Evolutionary conservation across 2,888 invertebrate species (phyloP).

Genomic region (Idaea aversata): DNA sequence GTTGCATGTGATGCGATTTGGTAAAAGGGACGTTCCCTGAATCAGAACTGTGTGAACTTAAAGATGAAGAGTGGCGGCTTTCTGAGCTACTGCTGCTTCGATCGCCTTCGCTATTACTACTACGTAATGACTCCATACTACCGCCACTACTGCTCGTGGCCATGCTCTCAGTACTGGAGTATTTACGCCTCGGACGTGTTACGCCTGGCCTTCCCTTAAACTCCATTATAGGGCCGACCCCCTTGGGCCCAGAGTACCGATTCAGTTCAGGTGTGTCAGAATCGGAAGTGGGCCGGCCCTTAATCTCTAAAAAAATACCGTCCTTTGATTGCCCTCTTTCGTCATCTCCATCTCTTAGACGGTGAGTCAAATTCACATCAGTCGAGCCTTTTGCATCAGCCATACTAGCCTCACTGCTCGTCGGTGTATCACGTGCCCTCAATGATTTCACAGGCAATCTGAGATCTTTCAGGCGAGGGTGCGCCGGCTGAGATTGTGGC

Average conservation of each 20-base stretch:
- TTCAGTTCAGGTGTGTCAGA: constrained; percentile 78
- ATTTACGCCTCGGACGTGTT: constrained; percentile 79
- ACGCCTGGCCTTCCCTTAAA: constrained; percentile 82
- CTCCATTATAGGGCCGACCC: constrained; percentile 80
- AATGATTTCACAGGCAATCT: constrained; percentile 86
- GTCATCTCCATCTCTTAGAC: constrained; percentile 82
- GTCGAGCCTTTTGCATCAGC: constrained; percentile 81
- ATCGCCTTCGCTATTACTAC: constrained; percentile 93
- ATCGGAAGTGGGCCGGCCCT: constrained; percentile 84
- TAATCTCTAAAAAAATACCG: constrained; percentile 86
- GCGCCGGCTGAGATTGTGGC: constrained; percentile 83
- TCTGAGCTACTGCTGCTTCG: constrained; percentile 92
- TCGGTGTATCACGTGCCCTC: constrained; percentile 81
- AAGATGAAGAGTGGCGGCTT: constrained; percentile 89
- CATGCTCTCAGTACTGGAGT: constrained; percentile 92
- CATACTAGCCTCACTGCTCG: constrained; percentile 82
- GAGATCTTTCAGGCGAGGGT: constrained; percentile 86
- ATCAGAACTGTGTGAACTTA: constrained; percentile 93
- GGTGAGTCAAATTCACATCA: constrained; percentile 74
- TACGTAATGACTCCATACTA: constrained; percentile 92
- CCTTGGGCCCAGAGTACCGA: constrained; percentile 79
- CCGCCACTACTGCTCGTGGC: constrained; percentile 93
- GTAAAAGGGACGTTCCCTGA: constrained; percentile 83
- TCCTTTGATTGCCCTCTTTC: constrained; percentile 85
- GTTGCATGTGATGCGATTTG: constrained; percentile 82